Base-by-base conservation (phyloP, 2,888 invertebrate genomes). In the Drosophila fungiperda region DNA sequence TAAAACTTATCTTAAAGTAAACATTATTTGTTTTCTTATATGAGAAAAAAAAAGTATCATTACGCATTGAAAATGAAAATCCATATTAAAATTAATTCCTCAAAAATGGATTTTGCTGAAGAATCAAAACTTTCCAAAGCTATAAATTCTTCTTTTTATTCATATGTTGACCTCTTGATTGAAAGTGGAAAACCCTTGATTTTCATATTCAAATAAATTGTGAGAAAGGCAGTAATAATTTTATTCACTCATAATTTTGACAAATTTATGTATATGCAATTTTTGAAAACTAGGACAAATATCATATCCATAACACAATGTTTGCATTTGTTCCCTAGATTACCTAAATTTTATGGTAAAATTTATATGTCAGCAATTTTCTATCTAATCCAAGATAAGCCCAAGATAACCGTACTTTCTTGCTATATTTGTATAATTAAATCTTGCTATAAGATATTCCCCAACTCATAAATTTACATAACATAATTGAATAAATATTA, bases 401-500 rank as follows among this genome's bases (percentile, higher is more conserved):
- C 42, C 12, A 23, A 45, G 45, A 45, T 8, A 45, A 23, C 7
- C 15, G 7, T 23, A 3, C 7, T 12, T 23, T 23, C 7, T 45
- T 23, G 20, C 3, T 15, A 15, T 15, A 45, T 45, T 45, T 23
- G 45, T 45, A 15, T 45, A 23, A 45, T 23, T 20, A 45, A 20
- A 20, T 7, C 6, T 20, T 20, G 12, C 1, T 45, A 7, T 3
- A 45, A 7, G 3, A 20, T 45, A 45, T 20, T 42, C 11, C 5
- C 5, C n/a, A 42, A n/a, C 9, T 42, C 40, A n/a, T 5, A 20
- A 20, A 20, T 20, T 20, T 20, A 20, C 12, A 7, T 20, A 20
- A 45, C 17, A n/a, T 15, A 48, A 23, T 29, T 36, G 32, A 64
- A 53, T 23, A 17, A 50, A 65, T 52, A 33, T 15, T 3, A 42